These are phyloP conservation scores for Cydia splendana DNA, from an alignment of 1,140 invertebrate genomes.

Conservation along the genomic window DNA sequence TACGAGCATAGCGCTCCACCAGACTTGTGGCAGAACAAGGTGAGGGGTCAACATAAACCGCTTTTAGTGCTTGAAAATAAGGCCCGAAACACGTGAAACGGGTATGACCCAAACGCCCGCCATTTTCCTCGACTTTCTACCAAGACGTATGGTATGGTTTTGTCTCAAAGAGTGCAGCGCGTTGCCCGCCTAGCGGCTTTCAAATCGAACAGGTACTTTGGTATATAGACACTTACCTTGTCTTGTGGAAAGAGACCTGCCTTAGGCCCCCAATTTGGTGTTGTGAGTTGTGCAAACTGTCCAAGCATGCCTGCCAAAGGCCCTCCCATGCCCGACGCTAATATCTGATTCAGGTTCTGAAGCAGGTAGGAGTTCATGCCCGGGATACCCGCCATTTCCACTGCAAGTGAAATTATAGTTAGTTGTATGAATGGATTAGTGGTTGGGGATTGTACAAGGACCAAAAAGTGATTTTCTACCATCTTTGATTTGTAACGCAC, in stretches of 20 bases:
- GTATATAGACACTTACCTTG: slow-evolving; percentile 47
- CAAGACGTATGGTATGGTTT: too few species aligned
- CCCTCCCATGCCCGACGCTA: slow-evolving; percentile 73
- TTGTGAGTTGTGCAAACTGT: slow-evolving; percentile 53
- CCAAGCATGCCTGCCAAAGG: slow-evolving; percentile 70
- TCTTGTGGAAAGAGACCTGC: slow-evolving; percentile 66
- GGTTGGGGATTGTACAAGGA: slow-evolving; percentile 16
- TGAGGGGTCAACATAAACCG: too few species aligned
- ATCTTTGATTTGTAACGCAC: neutral
- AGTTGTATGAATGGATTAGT: neutral
- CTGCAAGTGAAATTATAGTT: slow-evolving; percentile 52
- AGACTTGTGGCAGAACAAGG: too few species aligned
- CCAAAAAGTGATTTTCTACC: neutral
- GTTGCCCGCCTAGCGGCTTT: too few species aligned
- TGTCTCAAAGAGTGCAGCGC: too few species aligned
- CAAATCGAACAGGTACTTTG: too few species aligned
- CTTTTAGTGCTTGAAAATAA: too few species aligned
- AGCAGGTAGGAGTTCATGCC: slow-evolving; percentile 78
- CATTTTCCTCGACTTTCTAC: too few species aligned
- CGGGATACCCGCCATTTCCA: slow-evolving; percentile 81
- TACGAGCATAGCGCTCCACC: too few species aligned
- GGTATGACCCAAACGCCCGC: too few species aligned
- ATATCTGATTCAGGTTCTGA: slow-evolving; percentile 79
- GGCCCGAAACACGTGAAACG: too few species aligned
- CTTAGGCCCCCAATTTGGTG: slow-evolving; percentile 59